Conservation (phyloP, 2,888 invertebrate genomes). For the Prionchulus punctatus region DNA sequence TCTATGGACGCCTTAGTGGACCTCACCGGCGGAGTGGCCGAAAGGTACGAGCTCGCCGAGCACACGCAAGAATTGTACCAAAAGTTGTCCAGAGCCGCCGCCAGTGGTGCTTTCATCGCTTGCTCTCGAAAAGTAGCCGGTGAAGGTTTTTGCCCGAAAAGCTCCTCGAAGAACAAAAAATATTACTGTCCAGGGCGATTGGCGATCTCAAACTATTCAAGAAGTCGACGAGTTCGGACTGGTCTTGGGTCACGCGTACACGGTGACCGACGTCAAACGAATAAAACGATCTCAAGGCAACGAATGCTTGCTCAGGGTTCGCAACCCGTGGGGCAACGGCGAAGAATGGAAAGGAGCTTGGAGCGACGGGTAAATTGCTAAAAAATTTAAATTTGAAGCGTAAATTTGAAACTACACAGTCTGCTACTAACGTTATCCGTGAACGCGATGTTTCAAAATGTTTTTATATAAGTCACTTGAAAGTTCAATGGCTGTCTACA, state of each 20-base stretch:
- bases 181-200: no score
- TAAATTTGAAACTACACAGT: no score
- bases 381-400: no score
- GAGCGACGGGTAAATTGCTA: conserved; percentile 34
- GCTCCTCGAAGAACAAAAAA: no score
- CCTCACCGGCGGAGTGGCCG: conserved; percentile 39
- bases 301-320: conserved; percentile 33
- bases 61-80: conserved; percentile 28
- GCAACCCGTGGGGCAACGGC: conserved; percentile 40
- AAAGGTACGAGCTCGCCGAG: conserved; percentile 32
- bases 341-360: conserved; percentile 40
- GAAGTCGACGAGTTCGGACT: conserved; percentile 36
- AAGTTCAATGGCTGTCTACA: no score
- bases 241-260: conserved; percentile 40
- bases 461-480: no score
- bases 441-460: no score
- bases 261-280: conserved; percentile 35
- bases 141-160: no score
- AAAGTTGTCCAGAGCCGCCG: conserved; percentile 31
- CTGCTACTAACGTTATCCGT: no score
- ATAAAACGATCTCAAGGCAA: no score
- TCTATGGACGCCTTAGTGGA: conserved; percentile 40
- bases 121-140: no score
- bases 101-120: conserved; percentile 28
- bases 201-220: no score